These are phyloP conservation scores for Bettongia penicillata DNA, from an alignment of 2,113 vertebrate species.

Conservation along the genomic window DNA sequence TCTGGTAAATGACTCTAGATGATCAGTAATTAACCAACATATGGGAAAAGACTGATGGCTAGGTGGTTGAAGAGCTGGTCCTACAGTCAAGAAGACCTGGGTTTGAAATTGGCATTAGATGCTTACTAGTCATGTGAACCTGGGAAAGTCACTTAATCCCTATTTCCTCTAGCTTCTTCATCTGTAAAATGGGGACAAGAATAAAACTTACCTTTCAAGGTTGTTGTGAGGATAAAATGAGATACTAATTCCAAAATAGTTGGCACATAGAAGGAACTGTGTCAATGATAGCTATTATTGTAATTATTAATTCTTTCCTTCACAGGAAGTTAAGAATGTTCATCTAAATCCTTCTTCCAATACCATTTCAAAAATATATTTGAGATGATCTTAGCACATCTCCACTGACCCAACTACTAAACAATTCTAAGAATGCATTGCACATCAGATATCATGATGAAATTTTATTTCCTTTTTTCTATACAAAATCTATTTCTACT, in stretches of 20 bases:
- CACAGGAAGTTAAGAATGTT: neutral
- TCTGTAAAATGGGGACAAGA: too few species aligned
- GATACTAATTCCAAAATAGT: too few species aligned
- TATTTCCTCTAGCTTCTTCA: too few species aligned
- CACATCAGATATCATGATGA: conserved; percentile 2
- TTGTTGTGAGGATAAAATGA: too few species aligned
- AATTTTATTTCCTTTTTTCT: conserved; percentile 19
- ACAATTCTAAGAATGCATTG: neutral
- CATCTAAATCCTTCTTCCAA: conserved; percentile 33
- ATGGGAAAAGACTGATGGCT: neutral
- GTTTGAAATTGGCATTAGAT: neutral
- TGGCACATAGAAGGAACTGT: too few species aligned
- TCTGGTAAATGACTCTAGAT: neutral
- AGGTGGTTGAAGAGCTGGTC: too few species aligned
- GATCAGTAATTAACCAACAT: conserved; percentile 22
- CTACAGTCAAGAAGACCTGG: neutral
- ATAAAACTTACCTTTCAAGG: too few species aligned
- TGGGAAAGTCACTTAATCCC: too few species aligned
- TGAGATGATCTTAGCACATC: conserved; percentile 28
- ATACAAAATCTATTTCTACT: neutral
- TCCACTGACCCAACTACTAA: neutral
- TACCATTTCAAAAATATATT: conserved; percentile 26
- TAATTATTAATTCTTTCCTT: too few species aligned
- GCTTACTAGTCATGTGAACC: too few species aligned
- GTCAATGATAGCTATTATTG: too few species aligned